Base-by-base conservation (phyloP, 2,888 invertebrate genomes). In the Apotomis turbidana region DNA sequence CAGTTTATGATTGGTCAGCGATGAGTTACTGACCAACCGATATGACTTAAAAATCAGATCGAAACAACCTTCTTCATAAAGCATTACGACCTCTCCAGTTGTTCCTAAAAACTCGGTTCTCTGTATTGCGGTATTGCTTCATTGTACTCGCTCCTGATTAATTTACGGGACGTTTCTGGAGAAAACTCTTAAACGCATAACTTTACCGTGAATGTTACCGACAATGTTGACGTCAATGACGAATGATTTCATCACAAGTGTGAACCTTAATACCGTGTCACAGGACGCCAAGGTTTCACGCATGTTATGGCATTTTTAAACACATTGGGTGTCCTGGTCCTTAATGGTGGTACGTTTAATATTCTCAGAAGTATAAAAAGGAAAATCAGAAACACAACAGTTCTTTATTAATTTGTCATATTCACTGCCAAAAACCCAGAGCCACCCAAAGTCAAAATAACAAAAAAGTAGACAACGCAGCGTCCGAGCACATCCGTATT, bases 121-220 rank as follows among this genome's bases (percentile, higher is more conserved):
- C 78, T 74, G 75, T 76, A 79, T 77, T 76, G 74, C 77, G 79
- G 80, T 81, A 83, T 80, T 83, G 79, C 79, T 79, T 81, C 84
- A 81, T 84, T 85, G 83, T 84, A 51, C 81, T 81, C 80, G 77
- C 81, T 83, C 82, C 85, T 87, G 84, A 90, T 90, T 90, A 89
- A 90, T 90, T 90, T 90, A 90, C 86, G 84, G 81, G 85, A 87
- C 84, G 80, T 81, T 85, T 90, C 84, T 78, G 76, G 80, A 84
- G 86, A 90, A 90, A 86, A 79, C 81, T 80, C 83, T 85, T 83
- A 87, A 85, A 83, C 76, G 81, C 82, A 85, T 85, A 84, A 80
- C 82, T 83, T 78, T 73, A 79, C 79, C 78, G 79, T 84, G 84
- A 83, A 81, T 83, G 78, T 81, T 78, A 77, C 80, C 79, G 9